Base-by-base conservation (phyloP, 2,888 invertebrate genomes). In the Abscondita cerata region DNA sequence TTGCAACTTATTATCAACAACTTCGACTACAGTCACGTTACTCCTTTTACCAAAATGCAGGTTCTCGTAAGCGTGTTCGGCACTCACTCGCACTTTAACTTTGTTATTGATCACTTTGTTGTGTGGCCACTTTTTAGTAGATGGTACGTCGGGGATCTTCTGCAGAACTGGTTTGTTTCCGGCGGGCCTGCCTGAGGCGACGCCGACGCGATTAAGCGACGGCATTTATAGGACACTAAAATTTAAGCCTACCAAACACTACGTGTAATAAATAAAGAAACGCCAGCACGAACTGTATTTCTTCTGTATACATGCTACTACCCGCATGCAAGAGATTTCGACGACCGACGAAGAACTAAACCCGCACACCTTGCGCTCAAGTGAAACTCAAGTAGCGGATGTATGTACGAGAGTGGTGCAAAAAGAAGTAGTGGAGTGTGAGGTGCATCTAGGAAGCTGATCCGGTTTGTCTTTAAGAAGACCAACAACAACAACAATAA, bases 11-110 rank as follows among this genome's bases (percentile, higher is more conserved):
- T 81, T 80, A 59, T 36, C 64, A 12, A 64, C 60, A 2, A 76
- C 70, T 68, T 80, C 79, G 16, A 84, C 73, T 59, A 84, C 76
- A 41, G 82, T 80, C 61, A 85, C 77, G 73, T 84, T 84, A 75
- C 83, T 83, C 66, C 83, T 83, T 34, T 57, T 20, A 6, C 48
- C 40, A 60, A 66, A 70, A 3, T 64, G 61, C 6, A 73, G 60
- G 57, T 76, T 77, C 65, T 76, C 76, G 62, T 77, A 76, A 25
- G 68, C 67, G 44, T 74, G 74, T 15, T 72, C 69, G 2, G 65
- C 58, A 55, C 65, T 71, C 44, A 71, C 73, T 41, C 62, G 65
- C 19, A 71, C 68, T 18, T 65, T 69, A 2, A 70, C 65, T 0
- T 68, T 59, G 52, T 72, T 68, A 11, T 9, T 12, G 3, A 25